Conservation (phyloP, 2,113 vertebrate genomes). For the Zingel zingel region DNA sequence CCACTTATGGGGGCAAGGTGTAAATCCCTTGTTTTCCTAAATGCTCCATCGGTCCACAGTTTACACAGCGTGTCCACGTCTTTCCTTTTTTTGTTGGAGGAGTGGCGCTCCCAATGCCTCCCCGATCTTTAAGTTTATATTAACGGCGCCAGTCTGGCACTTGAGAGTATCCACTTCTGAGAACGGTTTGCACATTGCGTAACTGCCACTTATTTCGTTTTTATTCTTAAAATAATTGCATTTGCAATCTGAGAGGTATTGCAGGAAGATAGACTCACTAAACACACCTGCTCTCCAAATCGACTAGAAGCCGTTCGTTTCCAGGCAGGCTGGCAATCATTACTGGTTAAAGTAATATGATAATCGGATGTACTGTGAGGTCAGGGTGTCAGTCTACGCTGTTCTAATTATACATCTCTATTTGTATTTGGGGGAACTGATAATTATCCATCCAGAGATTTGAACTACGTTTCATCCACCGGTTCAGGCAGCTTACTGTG, state of each 20-base stretch:
- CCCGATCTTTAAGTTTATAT: background rate
- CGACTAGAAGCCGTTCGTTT: background rate
- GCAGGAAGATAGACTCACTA: background rate
- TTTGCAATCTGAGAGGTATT: no score
- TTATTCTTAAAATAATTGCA: background rate
- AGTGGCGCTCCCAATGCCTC: background rate
- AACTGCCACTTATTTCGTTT: background rate
- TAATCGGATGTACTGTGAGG: background rate
- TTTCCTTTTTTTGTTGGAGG: background rate
- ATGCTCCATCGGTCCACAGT: background rate
- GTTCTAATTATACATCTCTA: background rate
- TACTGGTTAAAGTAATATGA: background rate
- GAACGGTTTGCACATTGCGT: background rate
- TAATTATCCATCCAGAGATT: background rate
- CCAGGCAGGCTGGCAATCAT: background rate
- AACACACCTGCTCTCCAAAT: background rate
- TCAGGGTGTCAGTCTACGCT: background rate
- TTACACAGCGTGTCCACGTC: background rate
- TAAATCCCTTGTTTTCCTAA: background rate
- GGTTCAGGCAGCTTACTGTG: background rate
- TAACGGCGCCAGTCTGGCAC: conserved; percentile 6
- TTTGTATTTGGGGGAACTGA: background rate
- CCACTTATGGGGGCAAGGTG: no score
- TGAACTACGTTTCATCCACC: background rate
- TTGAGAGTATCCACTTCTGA: background rate